Base-by-base conservation (phyloP, 92 coral and sea anemone species). In the Phymanthus crucifer region DNA sequence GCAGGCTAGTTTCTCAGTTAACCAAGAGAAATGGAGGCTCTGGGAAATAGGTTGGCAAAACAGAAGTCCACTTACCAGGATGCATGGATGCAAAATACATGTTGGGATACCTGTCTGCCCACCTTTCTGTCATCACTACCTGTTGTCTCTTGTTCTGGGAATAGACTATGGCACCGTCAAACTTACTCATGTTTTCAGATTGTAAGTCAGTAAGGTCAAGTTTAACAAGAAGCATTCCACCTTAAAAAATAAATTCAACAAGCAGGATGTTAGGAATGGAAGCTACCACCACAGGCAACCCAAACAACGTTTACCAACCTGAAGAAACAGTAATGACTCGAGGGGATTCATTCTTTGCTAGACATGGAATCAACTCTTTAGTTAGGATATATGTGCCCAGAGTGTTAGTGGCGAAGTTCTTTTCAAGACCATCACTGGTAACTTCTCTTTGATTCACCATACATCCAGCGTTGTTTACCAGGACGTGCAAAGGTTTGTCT, bases 111-210 rank as follows among this genome's bases (percentile, higher is more conserved):
- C 84, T 87, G 21, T 93, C 88, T 58, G 98, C 97, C 97, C 92
- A 92, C 56, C 84, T 88, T 72, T 92, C 95, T 6, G 94, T 94
- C 95, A 94, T 94, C 38, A 92, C 86, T 16, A 94, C 97, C 82
- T 94, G 98, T 66, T 95, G 97, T 57, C 98, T 83, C 74, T 95
- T 95, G 91, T 95, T 95, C 80, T 92, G 98, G 21, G 97, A 91
- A 88, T 95, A 95, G 34, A 94, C 97, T 86, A 91, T 86, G 45
- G 95, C 70, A 14, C 98, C 98, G 80, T 95, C 98, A 90, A 95
- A 95, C 70, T 87, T 94, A 66, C 50, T 81, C 97, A 94, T 81
- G 56, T 67, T 91, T 46, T 92, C 97, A 79, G 87, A 95, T 84
- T 95, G 98, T 26, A 95, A 76, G 69, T 95, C 98, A 24, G 83